Evolutionary conservation across 2,888 invertebrate species (phyloP).

Genomic region (Spilarctia lutea): DNA sequence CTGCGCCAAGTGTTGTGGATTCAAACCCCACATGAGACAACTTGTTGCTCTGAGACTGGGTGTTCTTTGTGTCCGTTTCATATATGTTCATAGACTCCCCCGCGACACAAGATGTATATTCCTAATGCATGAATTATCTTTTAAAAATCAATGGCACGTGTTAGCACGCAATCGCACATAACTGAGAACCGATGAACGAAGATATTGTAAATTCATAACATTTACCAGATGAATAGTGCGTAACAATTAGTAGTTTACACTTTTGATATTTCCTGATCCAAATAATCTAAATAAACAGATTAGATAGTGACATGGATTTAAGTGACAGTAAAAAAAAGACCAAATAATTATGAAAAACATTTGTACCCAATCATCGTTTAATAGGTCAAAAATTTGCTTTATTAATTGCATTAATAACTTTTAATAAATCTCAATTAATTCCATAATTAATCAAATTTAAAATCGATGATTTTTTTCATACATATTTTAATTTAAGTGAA

Average conservation of each 20-base stretch:
- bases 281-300: neutral
- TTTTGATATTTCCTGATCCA: neutral
- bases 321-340: no score
- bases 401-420: neutral
- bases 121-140: no score
- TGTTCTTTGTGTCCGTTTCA: no score
- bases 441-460: no score
- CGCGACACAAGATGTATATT: no score
- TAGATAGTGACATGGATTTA: no score
- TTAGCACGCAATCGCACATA: constrained; percentile 68
- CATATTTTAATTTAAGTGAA: neutral
- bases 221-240: constrained; percentile 59
- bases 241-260: constrained; percentile 42
- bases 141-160: neutral
- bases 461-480: neutral
- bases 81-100: no score
- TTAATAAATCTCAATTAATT: neutral
- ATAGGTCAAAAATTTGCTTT: neutral
- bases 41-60: no score
- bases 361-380: neutral
- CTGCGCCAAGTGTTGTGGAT: no score
- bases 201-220: constrained; percentile 49
- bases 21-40: no score
- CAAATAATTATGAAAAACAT: no score
- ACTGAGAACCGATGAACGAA: constrained; percentile 54